Conservation (phyloP, 2,797 vertebrate genomes). For the Dallia pectoralis region DNA sequence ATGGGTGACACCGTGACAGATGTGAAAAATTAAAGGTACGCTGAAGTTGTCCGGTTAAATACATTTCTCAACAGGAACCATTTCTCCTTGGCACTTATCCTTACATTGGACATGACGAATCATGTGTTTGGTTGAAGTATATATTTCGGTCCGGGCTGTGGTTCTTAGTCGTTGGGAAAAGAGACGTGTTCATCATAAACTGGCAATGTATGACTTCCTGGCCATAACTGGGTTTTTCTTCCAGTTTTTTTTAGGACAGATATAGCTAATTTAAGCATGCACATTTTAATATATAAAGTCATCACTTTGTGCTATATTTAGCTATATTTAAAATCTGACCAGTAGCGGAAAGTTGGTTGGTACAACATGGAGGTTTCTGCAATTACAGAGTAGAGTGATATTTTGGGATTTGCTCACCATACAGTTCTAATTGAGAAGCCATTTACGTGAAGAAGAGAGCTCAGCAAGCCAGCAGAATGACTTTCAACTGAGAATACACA, state of each 20-base stretch:
- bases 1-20: neutral
- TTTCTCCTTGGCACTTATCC: neutral
- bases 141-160: neutral
- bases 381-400: slow-evolving; percentile 47
- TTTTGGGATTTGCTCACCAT: slow-evolving; percentile 28
- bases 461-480: slow-evolving; percentile 30
- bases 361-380: slow-evolving; percentile 25
- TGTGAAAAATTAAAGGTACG: neutral
- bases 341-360: slow-evolving; percentile 61
- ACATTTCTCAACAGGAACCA: neutral
- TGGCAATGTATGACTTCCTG: neutral
- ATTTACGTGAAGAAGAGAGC: slow-evolving; percentile 2
- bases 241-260: no score
- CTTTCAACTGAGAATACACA: rapidly evolving
- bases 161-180: neutral
- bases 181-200: no score
- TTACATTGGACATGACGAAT: neutral
- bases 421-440: slow-evolving; percentile 61
- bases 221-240: neutral
- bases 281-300: slow-evolving; percentile 52
- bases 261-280: no score
- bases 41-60: neutral
- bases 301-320: slow-evolving; percentile 39
- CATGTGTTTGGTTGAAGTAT: neutral
- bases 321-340: slow-evolving; percentile 55